These are phyloP conservation scores for Ochropacha duplaris DNA, from an alignment of 2,888 invertebrate genomes.

Conservation along the genomic window DNA sequence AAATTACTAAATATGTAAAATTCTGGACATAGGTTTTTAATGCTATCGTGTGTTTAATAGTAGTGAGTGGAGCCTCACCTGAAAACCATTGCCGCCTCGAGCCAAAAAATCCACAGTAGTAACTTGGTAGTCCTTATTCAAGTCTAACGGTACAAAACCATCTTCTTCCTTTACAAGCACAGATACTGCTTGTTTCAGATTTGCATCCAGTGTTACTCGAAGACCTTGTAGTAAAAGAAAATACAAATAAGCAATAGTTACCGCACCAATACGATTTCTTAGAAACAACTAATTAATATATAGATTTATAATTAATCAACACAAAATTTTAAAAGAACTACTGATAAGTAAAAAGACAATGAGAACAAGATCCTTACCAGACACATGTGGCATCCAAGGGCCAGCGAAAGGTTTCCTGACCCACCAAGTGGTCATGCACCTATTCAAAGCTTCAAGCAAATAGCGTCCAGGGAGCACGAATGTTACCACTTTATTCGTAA, in stretches of 20 bases:
- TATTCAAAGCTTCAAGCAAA: constrained; percentile 82
- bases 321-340: no score
- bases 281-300: no score
- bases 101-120: constrained; percentile 82
- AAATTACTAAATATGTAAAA: no score
- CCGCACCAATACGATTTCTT: no score
- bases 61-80: constrained; percentile 44
- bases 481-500: constrained; percentile 86
- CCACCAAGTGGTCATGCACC: constrained; percentile 57
- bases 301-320: no score
- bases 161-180: constrained; percentile 82
- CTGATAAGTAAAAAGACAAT: neutral
- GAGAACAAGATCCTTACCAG: constrained; percentile 66
- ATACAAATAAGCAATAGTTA: neutral
- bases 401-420: constrained; percentile 50
- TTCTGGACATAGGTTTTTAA: no score
- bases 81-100: constrained; percentile 85
- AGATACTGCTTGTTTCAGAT: constrained; percentile 71
- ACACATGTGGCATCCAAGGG: constrained; percentile 79
- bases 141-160: constrained; percentile 78
- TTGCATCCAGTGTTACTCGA: constrained; percentile 81
- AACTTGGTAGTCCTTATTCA: constrained; percentile 83
- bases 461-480: constrained; percentile 85
- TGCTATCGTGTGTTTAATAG: no score
- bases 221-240: constrained; percentile 67